These are phyloP conservation scores for Malurus cyaneus DNA, from an alignment of 2,113 vertebrate species.

Conservation along the genomic window DNA sequence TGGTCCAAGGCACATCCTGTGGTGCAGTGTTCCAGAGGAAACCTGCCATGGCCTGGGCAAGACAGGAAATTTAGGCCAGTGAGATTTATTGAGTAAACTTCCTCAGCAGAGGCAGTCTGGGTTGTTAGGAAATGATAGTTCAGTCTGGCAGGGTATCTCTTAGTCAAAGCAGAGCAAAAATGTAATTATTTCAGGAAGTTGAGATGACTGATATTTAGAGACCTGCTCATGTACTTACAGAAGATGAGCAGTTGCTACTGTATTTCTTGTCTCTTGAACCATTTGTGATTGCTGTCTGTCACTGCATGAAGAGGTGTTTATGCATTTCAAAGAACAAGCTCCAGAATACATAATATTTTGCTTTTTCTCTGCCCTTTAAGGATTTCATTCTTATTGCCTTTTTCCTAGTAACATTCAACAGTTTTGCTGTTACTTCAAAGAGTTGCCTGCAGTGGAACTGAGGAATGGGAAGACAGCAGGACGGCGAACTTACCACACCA, in stretches of 20 bases:
- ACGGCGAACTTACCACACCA: constrained; percentile 93
- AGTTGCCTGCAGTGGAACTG: constrained; percentile 92
- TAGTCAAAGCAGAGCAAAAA: not conserved
- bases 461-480: constrained; percentile 96
- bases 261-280: not conserved
- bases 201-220: not conserved
- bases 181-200: not conserved
- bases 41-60: fast-evolving
- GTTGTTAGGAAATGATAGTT: not conserved
- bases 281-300: not conserved
- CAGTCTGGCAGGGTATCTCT: not conserved
- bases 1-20: not conserved
- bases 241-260: not conserved
- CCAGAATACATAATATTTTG: not conserved
- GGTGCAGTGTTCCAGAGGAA: not conserved
- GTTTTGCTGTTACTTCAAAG: constrained; percentile 99
- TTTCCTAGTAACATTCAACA: constrained; percentile 90
- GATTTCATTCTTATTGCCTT: not conserved
- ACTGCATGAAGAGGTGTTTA: not conserved
- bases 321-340: not conserved
- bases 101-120: not conserved
- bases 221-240: not conserved
- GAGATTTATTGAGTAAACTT: not conserved
- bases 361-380: not conserved
- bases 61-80: not conserved